Percentiles rank a stretch among this genome's conserved stretches.
Evolutionary conservation across 2,797 vertebrate genomes (phyloP).

Genomic region (Onychomys leucogaster): DNA sequence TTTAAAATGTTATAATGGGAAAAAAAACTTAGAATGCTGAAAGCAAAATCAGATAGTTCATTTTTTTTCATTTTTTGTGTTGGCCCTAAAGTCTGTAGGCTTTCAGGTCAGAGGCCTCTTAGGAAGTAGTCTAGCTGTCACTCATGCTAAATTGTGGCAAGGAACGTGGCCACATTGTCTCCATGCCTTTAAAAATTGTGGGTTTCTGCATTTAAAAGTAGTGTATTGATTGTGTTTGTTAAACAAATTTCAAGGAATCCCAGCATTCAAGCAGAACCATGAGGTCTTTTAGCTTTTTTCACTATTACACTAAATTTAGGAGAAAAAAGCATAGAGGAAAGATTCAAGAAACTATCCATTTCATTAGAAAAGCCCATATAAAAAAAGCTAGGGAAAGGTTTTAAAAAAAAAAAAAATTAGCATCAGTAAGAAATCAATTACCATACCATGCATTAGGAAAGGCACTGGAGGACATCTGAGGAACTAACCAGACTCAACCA

Average conservation of each 20-base stretch:
- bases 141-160: neutral
- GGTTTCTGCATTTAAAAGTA: neutral
- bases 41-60: neutral
- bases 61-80: neutral
- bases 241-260: neutral
- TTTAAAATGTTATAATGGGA: neutral
- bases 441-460: neutral
- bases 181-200: neutral
- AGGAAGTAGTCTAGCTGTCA: too few species aligned
- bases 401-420: neutral
- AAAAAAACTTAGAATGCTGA: neutral
- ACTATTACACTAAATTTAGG: neutral
- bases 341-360: neutral
- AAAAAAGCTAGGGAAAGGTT: neutral
- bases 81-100: neutral
- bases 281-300: neutral
- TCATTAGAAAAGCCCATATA: neutral
- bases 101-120: neutral
- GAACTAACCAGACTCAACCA: neutral
- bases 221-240: neutral
- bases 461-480: neutral
- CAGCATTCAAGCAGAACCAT: neutral
- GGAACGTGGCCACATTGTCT: neutral
- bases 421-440: neutral
- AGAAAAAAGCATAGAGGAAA: neutral